Base-by-base conservation (phyloP, 2,797 vertebrate species). In the Acomys russatus region DNA sequence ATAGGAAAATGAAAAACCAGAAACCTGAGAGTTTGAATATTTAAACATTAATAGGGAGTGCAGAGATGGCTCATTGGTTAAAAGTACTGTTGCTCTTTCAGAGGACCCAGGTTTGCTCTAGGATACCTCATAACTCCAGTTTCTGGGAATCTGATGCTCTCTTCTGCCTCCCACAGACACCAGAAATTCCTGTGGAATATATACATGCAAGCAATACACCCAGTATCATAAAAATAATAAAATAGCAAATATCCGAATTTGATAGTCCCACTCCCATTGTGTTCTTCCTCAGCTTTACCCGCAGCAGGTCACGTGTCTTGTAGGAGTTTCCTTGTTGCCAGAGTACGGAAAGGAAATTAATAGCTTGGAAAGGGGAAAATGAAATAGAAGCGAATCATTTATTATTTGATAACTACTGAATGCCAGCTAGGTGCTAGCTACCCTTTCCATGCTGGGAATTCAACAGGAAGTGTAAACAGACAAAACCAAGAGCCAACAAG, bases 21-120 rank as follows among this genome's bases (percentile, higher is more conserved):
- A 74, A 88, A 61, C 23, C 25, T 82, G 70, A 84, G 33, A 88
- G 73, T 74, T 66, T 66, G 71, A 87, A 74, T 96, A 94, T 86
- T 82, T 25, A 73, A 80, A 71, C 63, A 77, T 61, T 28, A 30
- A 3, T 56, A 4, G 23, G 23, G 33, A 28, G 3, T 15, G 2
- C 49, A 25, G 84, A 71, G 33, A 70, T n/a, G 15, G 49, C 64
- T 59, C 8, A 3, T 17, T 71, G 33, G 22, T 71, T 71, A 56
- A 12, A 56, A 87, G n/a, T 51, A 56, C 51, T 35, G 51, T 28
- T 56, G 51, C 66, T 56, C 84, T 59, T 87, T 70, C 9, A 59
- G 66, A 38, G 66, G 33, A 59, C 68, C 49, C 30, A 25, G 49
- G 84, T 35, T 87, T 35, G 17, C 14, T 87, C 7, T 23, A 0